These are phyloP conservation scores for Lepidurus arcticus DNA, from an alignment of 1,140 invertebrate species.

Conservation along the genomic window DNA sequence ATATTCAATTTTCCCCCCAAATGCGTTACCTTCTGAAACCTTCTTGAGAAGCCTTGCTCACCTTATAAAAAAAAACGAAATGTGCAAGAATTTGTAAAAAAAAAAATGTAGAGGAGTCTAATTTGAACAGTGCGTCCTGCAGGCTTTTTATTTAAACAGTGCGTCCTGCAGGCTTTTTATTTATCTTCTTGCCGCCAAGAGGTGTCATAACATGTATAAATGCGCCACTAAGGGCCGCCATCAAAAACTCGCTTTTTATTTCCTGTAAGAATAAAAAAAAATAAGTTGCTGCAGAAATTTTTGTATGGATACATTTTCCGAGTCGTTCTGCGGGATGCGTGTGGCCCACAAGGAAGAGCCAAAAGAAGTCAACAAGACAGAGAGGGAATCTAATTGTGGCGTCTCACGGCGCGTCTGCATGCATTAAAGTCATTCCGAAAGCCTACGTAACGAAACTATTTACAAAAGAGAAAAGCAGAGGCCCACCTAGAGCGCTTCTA, in stretches of 20 bases:
- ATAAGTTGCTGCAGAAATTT: background rate
- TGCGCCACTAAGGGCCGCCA: background rate
- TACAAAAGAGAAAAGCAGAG: conserved; percentile 15
- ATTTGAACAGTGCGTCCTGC: background rate
- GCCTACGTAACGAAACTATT: conserved; percentile 7
- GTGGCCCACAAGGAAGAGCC: background rate
- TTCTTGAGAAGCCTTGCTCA: no score
- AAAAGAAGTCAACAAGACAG: background rate
- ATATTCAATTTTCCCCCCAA: no score
- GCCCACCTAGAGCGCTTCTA: conserved; percentile 17
- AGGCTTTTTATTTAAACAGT: conserved; percentile 5
- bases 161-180: background rate
- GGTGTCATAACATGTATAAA: background rate
- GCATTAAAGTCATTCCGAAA: background rate
- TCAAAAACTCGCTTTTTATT: background rate
- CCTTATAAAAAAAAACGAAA: no score
- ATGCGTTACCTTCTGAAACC: no score
- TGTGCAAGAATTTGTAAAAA: no score
- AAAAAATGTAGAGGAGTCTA: background rate
- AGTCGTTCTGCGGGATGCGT: background rate
- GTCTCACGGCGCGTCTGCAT: background rate
- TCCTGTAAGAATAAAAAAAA: background rate
- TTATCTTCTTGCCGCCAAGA: background rate
- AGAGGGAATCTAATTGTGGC: background rate
- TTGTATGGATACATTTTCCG: background rate